Evolutionary conservation across 2,113 vertebrate genomes (phyloP).

Genomic region (Danio rerio): DNA sequence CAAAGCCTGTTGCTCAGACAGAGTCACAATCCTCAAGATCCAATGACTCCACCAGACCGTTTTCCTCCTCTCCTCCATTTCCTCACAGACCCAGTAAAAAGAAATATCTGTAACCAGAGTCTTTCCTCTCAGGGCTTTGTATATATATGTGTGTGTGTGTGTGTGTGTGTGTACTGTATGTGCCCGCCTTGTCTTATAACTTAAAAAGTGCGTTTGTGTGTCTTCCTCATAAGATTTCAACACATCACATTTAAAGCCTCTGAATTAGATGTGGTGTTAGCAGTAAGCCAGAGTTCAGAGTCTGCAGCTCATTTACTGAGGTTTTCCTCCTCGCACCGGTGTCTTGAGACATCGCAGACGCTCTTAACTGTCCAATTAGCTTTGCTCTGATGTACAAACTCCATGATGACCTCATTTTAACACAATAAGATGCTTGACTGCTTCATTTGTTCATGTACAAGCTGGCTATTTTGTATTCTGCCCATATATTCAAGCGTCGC

Average conservation of each 20-base stretch:
- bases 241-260: conserved; percentile 16
- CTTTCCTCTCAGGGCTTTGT: conserved; percentile 8
- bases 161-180: background rate
- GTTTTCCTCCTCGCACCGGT: background rate
- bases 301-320: conserved; percentile 9
- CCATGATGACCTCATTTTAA: conserved; percentile 27
- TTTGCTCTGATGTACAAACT: conserved; percentile 26
- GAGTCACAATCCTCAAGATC: conserved; percentile 66
- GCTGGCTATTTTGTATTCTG: background rate
- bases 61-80: conserved; percentile 33
- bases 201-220: background rate
- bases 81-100: conserved; percentile 47
- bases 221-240: background rate
- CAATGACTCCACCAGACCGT: conserved; percentile 55
- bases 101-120: conserved; percentile 56
- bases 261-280: background rate
- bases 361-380: conserved; percentile 38
- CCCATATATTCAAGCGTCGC: background rate
- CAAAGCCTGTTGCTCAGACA: conserved; percentile 69
- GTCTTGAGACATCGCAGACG: background rate
- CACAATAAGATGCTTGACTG: conserved; percentile 3
- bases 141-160: background rate
- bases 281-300: conserved; percentile 5
- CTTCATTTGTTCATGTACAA: background rate
- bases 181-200: background rate